A percentile compares a stretch with the other conserved stretches of the same genome.
These are phyloP conservation scores for Cheilosia urbana DNA, from an alignment of 2,888 invertebrate genomes.

Conservation along the genomic window DNA sequence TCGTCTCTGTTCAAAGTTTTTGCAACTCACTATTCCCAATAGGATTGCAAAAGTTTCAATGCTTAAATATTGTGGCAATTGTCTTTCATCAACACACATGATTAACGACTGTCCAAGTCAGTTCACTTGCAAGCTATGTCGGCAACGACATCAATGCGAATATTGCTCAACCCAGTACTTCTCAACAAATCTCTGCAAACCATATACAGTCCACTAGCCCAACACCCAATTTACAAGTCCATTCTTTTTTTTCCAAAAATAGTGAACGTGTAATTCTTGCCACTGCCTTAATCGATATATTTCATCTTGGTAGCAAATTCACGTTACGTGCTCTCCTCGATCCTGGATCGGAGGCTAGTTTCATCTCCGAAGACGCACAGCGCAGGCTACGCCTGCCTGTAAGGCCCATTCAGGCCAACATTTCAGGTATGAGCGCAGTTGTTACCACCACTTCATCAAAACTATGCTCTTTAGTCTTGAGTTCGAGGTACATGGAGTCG, in stretches of 20 bases:
- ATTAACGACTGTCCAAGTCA: not conserved
- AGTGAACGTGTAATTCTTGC: conserved; percentile 7
- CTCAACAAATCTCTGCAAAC: not conserved
- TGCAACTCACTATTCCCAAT: not conserved
- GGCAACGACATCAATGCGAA: not conserved
- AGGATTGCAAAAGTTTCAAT: not conserved
- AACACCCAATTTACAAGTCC: not conserved
- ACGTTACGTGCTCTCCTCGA: conserved; percentile 12
- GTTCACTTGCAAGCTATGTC: not conserved
- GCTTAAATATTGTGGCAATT: not conserved
- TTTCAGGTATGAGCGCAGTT: conserved; percentile 7
- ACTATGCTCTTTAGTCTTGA: not conserved
- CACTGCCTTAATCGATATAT: not conserved
- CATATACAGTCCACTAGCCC: not conserved
- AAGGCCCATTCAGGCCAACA: conserved; percentile 6
- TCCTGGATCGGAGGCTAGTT: conserved; percentile 16
- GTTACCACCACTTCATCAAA: conserved; percentile 13
- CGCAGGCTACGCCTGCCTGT: not conserved
- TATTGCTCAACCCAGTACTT: not conserved
- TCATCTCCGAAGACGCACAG: not conserved
- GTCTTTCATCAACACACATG: not conserved
- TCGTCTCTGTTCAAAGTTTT: no score
- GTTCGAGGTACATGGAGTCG: not conserved
- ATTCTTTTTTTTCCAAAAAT: conserved; percentile 3
- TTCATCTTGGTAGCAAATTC: conserved; percentile 2